These are phyloP conservation scores for Invenusta paracnida DNA, from an alignment of 2,888 invertebrate species.

Conservation along the genomic window DNA sequence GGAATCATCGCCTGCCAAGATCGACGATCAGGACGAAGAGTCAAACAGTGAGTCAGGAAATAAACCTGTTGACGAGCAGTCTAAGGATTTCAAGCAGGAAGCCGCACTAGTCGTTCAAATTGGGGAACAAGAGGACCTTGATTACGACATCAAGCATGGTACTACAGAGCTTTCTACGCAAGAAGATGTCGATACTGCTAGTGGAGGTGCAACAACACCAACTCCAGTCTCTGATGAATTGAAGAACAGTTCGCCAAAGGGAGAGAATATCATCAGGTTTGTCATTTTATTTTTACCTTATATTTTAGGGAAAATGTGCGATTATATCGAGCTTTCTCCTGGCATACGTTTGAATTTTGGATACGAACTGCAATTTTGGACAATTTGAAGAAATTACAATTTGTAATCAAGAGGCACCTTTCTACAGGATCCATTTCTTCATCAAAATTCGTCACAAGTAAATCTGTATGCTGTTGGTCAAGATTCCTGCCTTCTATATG, in stretches of 20 bases:
- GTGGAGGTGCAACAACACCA: not conserved
- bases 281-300: slow-evolving; percentile 12
- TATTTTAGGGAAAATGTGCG: no score
- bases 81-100: not conserved
- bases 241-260: not conserved
- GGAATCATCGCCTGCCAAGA: not conserved
- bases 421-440: no score
- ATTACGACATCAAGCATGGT: not conserved
- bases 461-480: no score
- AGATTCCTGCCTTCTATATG: no score
- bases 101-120: not conserved
- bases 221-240: not conserved
- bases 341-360: not conserved
- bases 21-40: not conserved
- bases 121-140: slow-evolving; percentile 7
- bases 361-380: no score
- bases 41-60: not conserved
- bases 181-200: not conserved
- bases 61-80: not conserved
- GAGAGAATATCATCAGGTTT: slow-evolving; percentile 3
- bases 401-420: no score
- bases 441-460: no score
- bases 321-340: no score
- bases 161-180: not conserved
- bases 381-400: no score